A percentile compares a stretch with the other conserved stretches of the same genome.
These are phyloP conservation scores for Amphipoea oculea DNA, from an alignment of 2,888 invertebrate species.

Conservation along the genomic window DNA sequence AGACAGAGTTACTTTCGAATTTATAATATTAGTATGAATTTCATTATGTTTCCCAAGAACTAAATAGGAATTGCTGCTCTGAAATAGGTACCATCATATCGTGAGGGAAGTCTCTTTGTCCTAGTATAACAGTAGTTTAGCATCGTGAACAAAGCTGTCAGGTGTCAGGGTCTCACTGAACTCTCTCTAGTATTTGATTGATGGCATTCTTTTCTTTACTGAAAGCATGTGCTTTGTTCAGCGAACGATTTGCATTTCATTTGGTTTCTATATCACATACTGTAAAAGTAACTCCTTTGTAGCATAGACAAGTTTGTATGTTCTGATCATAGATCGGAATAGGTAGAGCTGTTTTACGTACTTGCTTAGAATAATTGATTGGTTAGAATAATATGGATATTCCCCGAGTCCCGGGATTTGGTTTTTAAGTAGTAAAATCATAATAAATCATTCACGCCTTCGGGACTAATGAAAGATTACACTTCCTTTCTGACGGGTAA, in stretches of 20 bases:
- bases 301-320: neutral
- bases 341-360: no score
- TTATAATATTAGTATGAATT: neutral
- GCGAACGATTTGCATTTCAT: neutral
- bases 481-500: no score
- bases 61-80: neutral
- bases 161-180: neutral
- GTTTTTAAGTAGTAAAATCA: no score
- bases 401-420: no score
- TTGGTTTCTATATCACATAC: neutral
- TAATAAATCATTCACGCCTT: no score
- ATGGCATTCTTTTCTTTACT: neutral
- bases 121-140: neutral
- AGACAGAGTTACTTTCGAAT: no score
- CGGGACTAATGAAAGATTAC: no score
- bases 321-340: no score
- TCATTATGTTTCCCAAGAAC: neutral
- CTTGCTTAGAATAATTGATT: no score
- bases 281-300: neutral
- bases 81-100: neutral
- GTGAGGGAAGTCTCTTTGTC: neutral
- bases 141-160: conserved; percentile 12
- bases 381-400: no score
- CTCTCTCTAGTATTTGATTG: conserved; percentile 22
- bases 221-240: neutral